Conservation (phyloP, 2,888 invertebrate genomes). For the Philhelius pedissequus region DNA sequence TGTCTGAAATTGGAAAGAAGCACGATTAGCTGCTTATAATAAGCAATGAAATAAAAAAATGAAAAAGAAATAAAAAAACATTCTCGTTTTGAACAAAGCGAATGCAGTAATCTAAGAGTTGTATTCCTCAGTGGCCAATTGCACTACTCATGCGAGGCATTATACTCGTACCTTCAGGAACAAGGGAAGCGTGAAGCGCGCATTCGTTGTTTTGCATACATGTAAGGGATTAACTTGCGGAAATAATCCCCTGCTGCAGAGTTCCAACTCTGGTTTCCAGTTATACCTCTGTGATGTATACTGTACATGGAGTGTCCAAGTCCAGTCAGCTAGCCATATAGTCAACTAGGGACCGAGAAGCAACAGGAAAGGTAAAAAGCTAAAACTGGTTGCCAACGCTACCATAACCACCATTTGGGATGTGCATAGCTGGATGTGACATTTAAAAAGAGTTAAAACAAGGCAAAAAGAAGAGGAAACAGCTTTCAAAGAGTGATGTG, state of each 20-base stretch:
- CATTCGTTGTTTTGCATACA: conserved; percentile 57
- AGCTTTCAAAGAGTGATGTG: conserved; percentile 44
- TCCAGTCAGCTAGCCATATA: background rate
- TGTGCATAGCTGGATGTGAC: conserved; percentile 36
- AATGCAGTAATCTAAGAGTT: conserved; percentile 57
- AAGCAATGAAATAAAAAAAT: conserved; percentile 14
- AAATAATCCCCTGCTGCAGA: conserved; percentile 63
- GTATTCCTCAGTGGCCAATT: conserved; percentile 47
- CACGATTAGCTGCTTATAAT: conserved; percentile 59
- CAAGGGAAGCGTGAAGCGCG: conserved; percentile 19
- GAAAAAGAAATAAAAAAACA: background rate
- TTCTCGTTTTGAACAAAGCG: conserved; percentile 35
- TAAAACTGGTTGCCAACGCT: conserved; percentile 50
- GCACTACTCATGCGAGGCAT: conserved; percentile 12
- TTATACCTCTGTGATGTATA: too few relatives aligned
- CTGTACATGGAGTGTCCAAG: conserved; percentile 2
- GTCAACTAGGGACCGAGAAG: conserved; percentile 1
- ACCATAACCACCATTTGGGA: conserved; percentile 2
- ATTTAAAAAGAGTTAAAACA: conserved; percentile 26
- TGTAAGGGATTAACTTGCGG: conserved; percentile 66
- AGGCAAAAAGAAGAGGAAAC: conserved; percentile 1
- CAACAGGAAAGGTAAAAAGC: conserved; percentile 54
- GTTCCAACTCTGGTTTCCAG: conserved; percentile 45
- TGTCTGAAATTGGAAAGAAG: conserved; percentile 31
- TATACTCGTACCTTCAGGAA: background rate